Percentiles rank a stretch among this genome's conserved stretches.
These are phyloP conservation scores for Drosophila suboccidentalis DNA, from an alignment of 2,888 invertebrate species.

Conservation along the genomic window DNA sequence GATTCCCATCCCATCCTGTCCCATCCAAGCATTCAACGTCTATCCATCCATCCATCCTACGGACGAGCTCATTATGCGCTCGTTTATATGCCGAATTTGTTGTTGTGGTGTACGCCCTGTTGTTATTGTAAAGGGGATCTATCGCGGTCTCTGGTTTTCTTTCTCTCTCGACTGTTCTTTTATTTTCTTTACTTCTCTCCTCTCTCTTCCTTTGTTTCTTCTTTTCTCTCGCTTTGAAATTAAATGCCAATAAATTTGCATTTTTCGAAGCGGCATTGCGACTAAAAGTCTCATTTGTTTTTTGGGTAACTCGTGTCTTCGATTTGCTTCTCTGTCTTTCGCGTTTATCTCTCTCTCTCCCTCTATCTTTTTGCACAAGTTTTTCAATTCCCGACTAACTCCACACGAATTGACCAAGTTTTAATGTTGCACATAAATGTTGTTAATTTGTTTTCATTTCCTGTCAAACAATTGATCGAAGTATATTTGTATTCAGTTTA, in stretches of 20 bases:
- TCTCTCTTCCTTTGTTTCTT: constrained; percentile 9
- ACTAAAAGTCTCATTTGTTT: constrained; percentile 68
- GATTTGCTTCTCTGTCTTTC: constrained; percentile 53
- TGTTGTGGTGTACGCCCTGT: constrained; percentile 64
- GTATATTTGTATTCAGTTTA: constrained; percentile 10
- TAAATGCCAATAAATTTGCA: constrained; percentile 81
- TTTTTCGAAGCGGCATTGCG: constrained; percentile 41
- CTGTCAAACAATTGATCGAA: constrained; percentile 13
- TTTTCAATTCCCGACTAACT: constrained; percentile 67
- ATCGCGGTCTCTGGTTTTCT: constrained; percentile 37
- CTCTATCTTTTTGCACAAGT: constrained; percentile 33
- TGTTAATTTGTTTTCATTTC: constrained; percentile 72
- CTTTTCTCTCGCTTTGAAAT: constrained; percentile 65
- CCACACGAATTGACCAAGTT: constrained; percentile 67
- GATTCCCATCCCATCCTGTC: no score
- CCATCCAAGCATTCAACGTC: constrained; percentile 27
- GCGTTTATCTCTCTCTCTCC: not conserved
- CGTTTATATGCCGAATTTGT: constrained; percentile 82
- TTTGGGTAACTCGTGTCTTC: constrained; percentile 50
- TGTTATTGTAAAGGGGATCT: constrained; percentile 58
- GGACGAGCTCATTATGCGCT: constrained; percentile 78
- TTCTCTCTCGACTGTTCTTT: constrained; percentile 10
- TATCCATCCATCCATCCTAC: constrained; percentile 63
- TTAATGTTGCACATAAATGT: constrained; percentile 75
- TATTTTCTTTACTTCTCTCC: constrained; percentile 29